These are phyloP conservation scores for Erebia epiphron DNA, from an alignment of 2,888 invertebrate genomes.

Conservation along the genomic window DNA sequence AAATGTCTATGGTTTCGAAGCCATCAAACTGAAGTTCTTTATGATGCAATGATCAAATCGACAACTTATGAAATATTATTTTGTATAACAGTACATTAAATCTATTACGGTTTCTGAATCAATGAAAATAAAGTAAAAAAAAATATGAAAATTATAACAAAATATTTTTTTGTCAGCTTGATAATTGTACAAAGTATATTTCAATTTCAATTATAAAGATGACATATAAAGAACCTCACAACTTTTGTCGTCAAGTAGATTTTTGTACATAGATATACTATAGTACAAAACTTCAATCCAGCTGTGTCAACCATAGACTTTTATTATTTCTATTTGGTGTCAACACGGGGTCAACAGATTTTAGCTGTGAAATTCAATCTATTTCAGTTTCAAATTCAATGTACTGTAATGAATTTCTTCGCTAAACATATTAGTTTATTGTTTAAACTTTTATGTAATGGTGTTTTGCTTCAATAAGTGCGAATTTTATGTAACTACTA, in stretches of 20 bases:
- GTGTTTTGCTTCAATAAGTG: no score
- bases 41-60: slow-evolving; percentile 30
- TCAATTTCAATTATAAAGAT: not conserved
- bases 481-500: no score
- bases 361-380: no score
- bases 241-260: slow-evolving; percentile 43
- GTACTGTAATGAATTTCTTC: no score
- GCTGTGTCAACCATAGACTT: slow-evolving; percentile 26
- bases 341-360: no score
- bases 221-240: slow-evolving; percentile 44
- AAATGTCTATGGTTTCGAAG: slow-evolving; percentile 72
- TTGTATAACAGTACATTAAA: not conserved
- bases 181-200: not conserved
- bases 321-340: no score
- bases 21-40: slow-evolving; percentile 68
- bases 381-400: no score
- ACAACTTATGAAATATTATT: slow-evolving; percentile 6
- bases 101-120: not conserved
- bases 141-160: not conserved
- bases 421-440: no score
- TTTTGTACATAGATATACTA: slow-evolving; percentile 27
- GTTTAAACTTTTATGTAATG: no score
- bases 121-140: no score
- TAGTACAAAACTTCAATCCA: slow-evolving; percentile 21
- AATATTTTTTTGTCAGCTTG: not conserved